Evolutionary conservation across 2,888 invertebrate genomes (phyloP).

Genomic region (Tiliacea aurago): DNA sequence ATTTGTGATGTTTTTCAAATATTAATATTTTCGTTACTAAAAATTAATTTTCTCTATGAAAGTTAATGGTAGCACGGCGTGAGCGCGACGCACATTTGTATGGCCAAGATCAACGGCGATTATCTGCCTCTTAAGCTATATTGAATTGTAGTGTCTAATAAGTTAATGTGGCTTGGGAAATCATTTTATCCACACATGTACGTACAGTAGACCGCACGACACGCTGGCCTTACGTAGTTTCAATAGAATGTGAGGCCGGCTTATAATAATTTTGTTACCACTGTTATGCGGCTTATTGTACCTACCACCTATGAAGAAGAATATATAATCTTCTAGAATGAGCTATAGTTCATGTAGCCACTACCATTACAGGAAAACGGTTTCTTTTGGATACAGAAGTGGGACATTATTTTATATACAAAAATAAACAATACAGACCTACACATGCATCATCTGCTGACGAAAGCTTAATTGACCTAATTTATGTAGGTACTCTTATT

Average conservation of each 20-base stretch:
- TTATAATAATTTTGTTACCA: neutral
- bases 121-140: too few relatives aligned
- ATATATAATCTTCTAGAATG: neutral
- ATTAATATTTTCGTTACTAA: too few relatives aligned
- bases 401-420: neutral
- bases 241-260: neutral
- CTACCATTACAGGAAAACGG: neutral
- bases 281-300: neutral
- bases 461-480: slow-evolving; percentile 50
- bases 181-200: neutral
- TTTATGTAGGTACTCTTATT: slow-evolving; percentile 20
- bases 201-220: neutral
- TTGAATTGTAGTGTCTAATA: slow-evolving; percentile 15
- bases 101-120: too few relatives aligned
- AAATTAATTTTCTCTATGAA: too few relatives aligned
- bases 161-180: neutral
- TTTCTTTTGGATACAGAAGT: neutral
- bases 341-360: neutral
- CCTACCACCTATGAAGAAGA: neutral
- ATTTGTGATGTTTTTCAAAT: too few relatives aligned
- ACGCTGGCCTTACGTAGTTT: neutral
- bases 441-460: slow-evolving; percentile 1
- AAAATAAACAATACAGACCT: slow-evolving; percentile 26
- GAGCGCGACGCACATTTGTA: too few relatives aligned
- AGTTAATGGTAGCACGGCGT: too few relatives aligned